Base-by-base conservation (phyloP, 2,888 invertebrate genomes). In the Agrochola litura region DNA sequence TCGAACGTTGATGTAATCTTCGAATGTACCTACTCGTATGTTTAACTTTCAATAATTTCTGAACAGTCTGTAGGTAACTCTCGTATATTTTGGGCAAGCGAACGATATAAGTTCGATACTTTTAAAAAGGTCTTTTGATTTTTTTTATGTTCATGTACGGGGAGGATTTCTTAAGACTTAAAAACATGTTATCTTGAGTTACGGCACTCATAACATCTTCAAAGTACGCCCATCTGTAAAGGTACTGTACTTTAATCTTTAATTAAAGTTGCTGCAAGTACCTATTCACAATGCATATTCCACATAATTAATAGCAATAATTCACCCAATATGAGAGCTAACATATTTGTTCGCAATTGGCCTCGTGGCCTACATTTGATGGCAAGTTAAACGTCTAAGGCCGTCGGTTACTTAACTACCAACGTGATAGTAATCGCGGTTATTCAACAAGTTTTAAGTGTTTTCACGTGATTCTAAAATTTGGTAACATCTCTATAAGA, bases 301-400 rank as follows among this genome's bases (percentile, higher is more conserved):
- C 52, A 43, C 61, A 66, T 64, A 65, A 81, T 81, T 60, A 81
- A n/a, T 8, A 66, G 43, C 69, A 75, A 54, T 76, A 79, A 68
- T 60, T 79, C 63, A 74, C 46, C 63, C 63, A 72, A 87, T 74
- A 77, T 69, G 56, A 79, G 22, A 77, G 43, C 14, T 69, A 76
- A 77, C 63, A 78, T 84, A 73, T 77, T 79, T 76, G 78, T 82
- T 81, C 56, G 82, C 89, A 87, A 88, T 89, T 88, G 88, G 81
- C 87, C 85, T 86, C 86, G 80, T 90, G 86, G 83, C 90, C 89
- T 86, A 91, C 89, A 87, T 89, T 68, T 72, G 77, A 86, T 88
- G 85, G 78, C 81, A 82, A 79, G 73, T 79, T 81, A 78, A 79
- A 85, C 64, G 84, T 86, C 82, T 86, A 86, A 87, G 90, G 88